Evolutionary conservation across 2,797 vertebrate species (phyloP), one percentile per base, ranked within the genome.

Genomic region (Podarcis lilfordi): DNA sequence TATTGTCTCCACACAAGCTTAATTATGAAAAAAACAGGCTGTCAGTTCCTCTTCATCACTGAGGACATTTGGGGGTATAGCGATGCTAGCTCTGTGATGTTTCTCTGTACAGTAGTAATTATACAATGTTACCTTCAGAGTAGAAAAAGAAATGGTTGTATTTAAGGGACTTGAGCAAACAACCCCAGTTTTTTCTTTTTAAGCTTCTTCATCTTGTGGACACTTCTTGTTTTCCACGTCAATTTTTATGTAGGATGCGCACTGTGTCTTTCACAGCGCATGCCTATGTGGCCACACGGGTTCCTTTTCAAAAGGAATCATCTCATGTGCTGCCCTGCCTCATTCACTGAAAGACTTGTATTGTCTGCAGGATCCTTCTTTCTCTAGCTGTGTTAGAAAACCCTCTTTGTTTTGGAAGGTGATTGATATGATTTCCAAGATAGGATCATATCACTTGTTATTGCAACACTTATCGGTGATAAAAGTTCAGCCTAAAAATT

Each of bases 391-490:
- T 86, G 89, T 90, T 91, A 89, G 50, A 91, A 50, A 91, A 88
- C 93, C 92, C 91, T 92, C 92, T 96, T 95, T 96, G 95, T 96
- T 97, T 93, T 92, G 89, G 93, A 91, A 81, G 90, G 89, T 96
- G 96, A 96, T 96, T 95, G 95, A 95, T 94, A 75, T 96, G 96
- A 96, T 95, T 97, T 96, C 91, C 90, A 95, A 95, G 96, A 95
- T 91, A 87, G 91, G 94, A 94, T 96, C 93, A 93, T 95, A 97
- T 97, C 94, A 93, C 95, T 96, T 97, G 95, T 97, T 97, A 97
- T 97, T 97, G 96, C 97, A 97, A 96, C 97, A 97, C 96, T 97
- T 97, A 96, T 95, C 95, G 96, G 96, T 96, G 97, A 97, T 97
- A 97, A 97, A 80, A 97, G 97, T 97, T 97, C 96, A 97, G 96